phyloP scores from a whole-genome alignment of 1,140 invertebrate species.

The Oryctes rhinoceros region DNA sequence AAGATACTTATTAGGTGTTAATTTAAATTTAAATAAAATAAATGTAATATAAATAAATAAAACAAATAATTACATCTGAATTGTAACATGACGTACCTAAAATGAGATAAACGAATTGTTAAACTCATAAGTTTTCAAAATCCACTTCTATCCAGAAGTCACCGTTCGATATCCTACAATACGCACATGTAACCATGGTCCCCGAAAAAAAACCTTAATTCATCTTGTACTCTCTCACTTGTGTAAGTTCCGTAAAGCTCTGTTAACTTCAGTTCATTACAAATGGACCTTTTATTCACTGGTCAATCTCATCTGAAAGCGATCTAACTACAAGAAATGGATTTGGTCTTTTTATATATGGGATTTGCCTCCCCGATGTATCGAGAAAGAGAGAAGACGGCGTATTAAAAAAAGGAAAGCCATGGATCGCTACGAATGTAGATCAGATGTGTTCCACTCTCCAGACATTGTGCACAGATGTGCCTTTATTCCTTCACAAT shows the following conservation, averaged over 20 bases:
- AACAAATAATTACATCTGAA: no score
- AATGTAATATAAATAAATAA: no score
- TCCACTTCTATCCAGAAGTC: not conserved
- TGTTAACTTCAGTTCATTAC: conserved; percentile 56
- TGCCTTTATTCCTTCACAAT: conserved; percentile 55
- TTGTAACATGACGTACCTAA: no score
- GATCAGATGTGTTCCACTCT: conserved; percentile 44
- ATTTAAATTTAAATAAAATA: no score
- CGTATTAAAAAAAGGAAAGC: conserved; percentile 44
- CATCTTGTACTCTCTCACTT: conserved; percentile 45
- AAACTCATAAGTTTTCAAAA: not conserved
- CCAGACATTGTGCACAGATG: conserved; percentile 45
- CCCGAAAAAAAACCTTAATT: conserved; percentile 37
- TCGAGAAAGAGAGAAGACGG: conserved; percentile 46
- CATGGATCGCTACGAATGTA: conserved; percentile 39
- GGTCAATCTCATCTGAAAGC: conserved; percentile 61
- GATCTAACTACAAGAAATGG: conserved; percentile 59
- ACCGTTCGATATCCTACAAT: not conserved
- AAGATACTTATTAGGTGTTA: no score
- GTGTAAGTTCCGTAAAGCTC: conserved; percentile 45
- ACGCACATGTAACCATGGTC: not conserved
- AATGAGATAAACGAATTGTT: not conserved
- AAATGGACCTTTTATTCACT: conserved; percentile 60
- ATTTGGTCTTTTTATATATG: conserved; percentile 57
- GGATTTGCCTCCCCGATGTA: conserved; percentile 53